Evolutionary conservation across 2,797 vertebrate species (phyloP), one percentile per base, ranked within the genome.

Genomic region (Hippoglossus hippoglossus): DNA sequence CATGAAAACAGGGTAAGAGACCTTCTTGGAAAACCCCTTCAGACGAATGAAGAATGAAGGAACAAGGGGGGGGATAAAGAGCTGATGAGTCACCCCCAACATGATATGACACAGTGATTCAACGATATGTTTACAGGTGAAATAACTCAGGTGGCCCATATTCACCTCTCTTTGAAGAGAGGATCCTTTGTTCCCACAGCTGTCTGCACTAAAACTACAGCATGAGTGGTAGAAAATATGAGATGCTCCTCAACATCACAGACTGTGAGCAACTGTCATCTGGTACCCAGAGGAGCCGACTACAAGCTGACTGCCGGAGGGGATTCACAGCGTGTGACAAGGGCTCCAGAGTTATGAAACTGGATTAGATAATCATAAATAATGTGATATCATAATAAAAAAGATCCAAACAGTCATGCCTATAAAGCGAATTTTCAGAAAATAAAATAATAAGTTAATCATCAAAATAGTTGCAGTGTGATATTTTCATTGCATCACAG

Each of bases 141-240:
- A 87, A 72, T 80, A 76, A 75, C 79, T 82, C 81, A 84, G 85
- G 84, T 86, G 84, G 78, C 65, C 75, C 79, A 75, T 61, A 73
- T 81, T 80, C 64, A 68, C 44, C 56, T 79, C 52, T 58, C 67
- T 84, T 86, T 90, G 75, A 89, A 87, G 80, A 72, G 58, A 49
- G 22, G n/a, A 64, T 51, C 49, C 64, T 88, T 90, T 91, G 83
- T 86, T 85, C 75, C 59, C 10, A 57, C 82, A 85, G 84, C 81
- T 85, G 80, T 76, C 66, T 75, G 65, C 64, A 73, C 82, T 83
- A 80, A 78, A 86, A 80, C 67, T 65, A 69, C 57, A 55, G 71
- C 71, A 70, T 39, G 71, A 72, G 78, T 58, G 63, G 77, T 69
- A 83, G 56, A 82, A 76, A 84, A 80, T 59, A 63, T 65, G 53